A percentile compares a stretch with the other conserved stretches of the same genome.
phyloP scores from a whole-genome alignment of 1,140 invertebrate species.

The Myzus persicae region DNA sequence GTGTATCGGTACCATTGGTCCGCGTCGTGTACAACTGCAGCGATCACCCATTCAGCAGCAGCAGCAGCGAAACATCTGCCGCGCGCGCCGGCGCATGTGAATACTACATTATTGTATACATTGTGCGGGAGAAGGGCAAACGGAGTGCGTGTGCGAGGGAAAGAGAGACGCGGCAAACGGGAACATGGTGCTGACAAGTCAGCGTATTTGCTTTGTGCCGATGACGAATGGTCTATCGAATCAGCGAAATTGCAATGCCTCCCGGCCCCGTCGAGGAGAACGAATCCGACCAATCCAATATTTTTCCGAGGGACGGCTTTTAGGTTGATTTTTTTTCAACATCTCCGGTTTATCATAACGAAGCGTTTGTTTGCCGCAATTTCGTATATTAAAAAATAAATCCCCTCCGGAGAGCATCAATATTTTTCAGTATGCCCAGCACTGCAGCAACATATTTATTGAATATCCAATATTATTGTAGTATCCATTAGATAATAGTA shows the following conservation, averaged over 20 bases:
- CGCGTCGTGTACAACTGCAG: background rate
- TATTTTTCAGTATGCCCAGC: background rate
- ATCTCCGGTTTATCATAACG: background rate
- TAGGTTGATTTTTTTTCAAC: constrained; percentile 9
- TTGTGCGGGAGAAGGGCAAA: no score
- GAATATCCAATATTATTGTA: background rate
- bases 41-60: background rate
- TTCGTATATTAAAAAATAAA: constrained; percentile 24
- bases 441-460: background rate
- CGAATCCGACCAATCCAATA: constrained; percentile 43
- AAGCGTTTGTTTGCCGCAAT: background rate
- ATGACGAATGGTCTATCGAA: constrained; percentile 57
- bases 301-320: background rate
- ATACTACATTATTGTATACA: background rate
- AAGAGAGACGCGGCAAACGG: background rate
- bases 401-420: background rate
- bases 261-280: background rate
- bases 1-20: background rate
- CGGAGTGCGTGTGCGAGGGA: background rate
- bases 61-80: constrained; percentile 36
- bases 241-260: constrained; percentile 45
- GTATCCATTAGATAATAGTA: background rate
- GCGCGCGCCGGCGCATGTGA: background rate
- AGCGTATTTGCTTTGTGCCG: constrained; percentile 41
- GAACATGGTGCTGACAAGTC: constrained; percentile 58